These are phyloP conservation scores for Liasis olivaceus DNA, from an alignment of 2,797 vertebrate genomes.

Conservation along the genomic window DNA sequence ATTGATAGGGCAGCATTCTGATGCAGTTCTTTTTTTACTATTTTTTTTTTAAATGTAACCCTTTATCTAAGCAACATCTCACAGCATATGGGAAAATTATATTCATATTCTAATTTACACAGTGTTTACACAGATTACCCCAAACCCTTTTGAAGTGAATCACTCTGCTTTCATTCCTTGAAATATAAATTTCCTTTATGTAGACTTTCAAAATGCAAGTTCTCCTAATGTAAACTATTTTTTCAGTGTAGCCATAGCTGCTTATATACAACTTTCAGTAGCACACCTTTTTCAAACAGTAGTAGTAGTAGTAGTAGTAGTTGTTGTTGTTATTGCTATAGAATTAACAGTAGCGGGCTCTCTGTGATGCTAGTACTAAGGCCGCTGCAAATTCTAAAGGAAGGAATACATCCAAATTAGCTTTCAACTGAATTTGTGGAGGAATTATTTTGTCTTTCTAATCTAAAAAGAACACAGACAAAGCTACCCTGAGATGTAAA, in stretches of 20 bases:
- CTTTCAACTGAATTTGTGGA: neutral
- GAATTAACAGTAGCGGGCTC: neutral
- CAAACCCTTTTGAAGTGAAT: neutral
- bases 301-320: neutral
- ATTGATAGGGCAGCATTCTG: neutral
- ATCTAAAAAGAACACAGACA: neutral
- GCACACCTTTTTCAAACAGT: neutral
- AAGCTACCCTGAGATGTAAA: neutral
- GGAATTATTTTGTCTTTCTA: too few species aligned
- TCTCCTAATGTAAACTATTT: neutral
- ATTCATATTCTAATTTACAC: neutral
- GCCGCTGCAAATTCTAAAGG: neutral
- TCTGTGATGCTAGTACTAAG: neutral
- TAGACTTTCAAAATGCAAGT: neutral
- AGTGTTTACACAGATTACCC: neutral
- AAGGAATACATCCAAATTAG: neutral
- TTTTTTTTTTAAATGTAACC: neutral
- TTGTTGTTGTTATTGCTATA: neutral
- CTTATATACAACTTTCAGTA: neutral
- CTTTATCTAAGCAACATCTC: neutral
- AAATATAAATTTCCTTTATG: neutral
- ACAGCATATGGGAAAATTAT: neutral
- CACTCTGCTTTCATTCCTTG: neutral
- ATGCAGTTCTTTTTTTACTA: neutral
- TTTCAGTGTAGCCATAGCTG: neutral